A percentile compares a stretch with the other conserved stretches of the same genome.
These are phyloP conservation scores for Laticauda laticaudata DNA, from an alignment of 2,113 vertebrate genomes.

Conservation along the genomic window DNA sequence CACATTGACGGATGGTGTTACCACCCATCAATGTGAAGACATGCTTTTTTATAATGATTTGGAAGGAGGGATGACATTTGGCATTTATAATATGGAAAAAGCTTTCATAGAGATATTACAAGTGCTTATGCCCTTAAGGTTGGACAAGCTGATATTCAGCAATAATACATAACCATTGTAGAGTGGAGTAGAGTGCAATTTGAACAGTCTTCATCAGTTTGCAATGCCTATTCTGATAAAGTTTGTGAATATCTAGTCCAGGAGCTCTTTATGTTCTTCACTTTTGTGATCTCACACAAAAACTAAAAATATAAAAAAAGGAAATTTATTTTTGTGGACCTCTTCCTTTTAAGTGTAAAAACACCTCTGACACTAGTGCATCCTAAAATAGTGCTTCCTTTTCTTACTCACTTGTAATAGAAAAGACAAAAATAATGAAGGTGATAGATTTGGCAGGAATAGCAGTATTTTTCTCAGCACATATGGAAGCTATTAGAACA, in stretches of 20 bases:
- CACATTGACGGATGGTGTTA: not conserved
- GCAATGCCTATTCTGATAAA: not conserved
- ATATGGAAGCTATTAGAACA: not conserved
- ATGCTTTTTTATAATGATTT: not conserved
- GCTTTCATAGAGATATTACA: not conserved
- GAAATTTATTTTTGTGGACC: not conserved
- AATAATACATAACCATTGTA: not conserved
- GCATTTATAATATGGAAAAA: not conserved
- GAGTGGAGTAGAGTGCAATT: not conserved
- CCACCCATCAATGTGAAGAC: not conserved
- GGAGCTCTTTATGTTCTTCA: not conserved
- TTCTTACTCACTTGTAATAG: constrained; percentile 14
- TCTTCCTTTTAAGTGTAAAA: constrained; percentile 8
- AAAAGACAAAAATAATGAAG: constrained; percentile 29
- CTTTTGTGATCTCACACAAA: constrained; percentile 7
- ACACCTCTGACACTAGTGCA: constrained; percentile 11
- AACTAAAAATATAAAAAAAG: not conserved
- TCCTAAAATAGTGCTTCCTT: constrained; percentile 16
- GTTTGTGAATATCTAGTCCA: not conserved
- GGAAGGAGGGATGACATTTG: not conserved
- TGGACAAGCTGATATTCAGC: not conserved
- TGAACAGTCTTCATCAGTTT: not conserved
- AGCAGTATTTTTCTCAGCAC: constrained; percentile 12
- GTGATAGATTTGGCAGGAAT: constrained; percentile 14
- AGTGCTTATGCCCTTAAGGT: not conserved